Evolutionary conservation across 92 coral and sea anemone species (phyloP).

Genomic region (Epizoanthus fatuus): DNA sequence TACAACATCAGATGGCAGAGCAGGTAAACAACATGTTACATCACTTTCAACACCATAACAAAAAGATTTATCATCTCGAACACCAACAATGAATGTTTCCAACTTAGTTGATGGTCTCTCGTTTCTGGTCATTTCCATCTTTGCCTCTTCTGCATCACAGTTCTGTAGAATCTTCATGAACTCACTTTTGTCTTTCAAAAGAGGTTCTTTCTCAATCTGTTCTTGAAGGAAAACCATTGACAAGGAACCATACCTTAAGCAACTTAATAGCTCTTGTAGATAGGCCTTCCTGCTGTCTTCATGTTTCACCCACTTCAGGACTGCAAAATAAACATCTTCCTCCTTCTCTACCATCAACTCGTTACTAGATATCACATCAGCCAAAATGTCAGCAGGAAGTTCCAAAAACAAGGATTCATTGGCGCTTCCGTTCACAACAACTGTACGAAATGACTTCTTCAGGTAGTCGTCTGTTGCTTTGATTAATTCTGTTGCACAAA

Average conservation of each 20-base stretch:
- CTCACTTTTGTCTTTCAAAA: neutral
- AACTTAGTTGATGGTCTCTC: too few relatives aligned
- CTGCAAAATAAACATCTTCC: neutral
- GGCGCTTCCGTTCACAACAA: too few relatives aligned
- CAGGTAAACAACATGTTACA: too few relatives aligned
- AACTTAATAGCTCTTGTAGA: neutral
- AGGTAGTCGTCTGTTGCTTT: neutral
- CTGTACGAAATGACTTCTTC: too few relatives aligned
- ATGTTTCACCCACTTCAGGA: neutral
- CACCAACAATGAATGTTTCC: too few relatives aligned
- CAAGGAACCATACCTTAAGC: neutral
- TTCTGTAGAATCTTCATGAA: too few relatives aligned
- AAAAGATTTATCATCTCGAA: too few relatives aligned
- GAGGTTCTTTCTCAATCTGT: neutral
- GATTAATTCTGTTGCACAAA: neutral
- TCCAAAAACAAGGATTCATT: neutral
- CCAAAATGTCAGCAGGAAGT: neutral
- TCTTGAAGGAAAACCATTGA: neutral
- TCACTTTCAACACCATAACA: too few relatives aligned
- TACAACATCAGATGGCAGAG: too few relatives aligned
- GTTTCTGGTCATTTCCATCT: too few relatives aligned
- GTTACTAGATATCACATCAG: neutral
- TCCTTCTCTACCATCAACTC: neutral
- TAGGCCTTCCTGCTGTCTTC: neutral
- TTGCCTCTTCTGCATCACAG: too few relatives aligned